Evolutionary conservation across 2,113 vertebrate genomes (phyloP).

Genomic region (Rhegmatorhina hoffmannsi): DNA sequence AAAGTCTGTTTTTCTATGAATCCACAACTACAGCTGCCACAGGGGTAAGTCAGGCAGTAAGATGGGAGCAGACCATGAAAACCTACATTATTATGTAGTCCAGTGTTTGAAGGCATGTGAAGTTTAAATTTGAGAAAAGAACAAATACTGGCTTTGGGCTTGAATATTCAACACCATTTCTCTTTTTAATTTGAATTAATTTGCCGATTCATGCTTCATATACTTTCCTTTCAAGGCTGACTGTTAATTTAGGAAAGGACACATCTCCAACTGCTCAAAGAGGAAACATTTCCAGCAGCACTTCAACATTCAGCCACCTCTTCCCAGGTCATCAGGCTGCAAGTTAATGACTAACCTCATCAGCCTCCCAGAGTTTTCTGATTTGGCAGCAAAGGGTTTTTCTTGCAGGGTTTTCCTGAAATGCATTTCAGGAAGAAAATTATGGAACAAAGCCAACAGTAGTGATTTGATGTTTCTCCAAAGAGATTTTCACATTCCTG

Average conservation of each 20-base stretch:
- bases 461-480: not conserved
- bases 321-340: not conserved
- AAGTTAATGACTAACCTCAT: not conserved
- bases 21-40: not conserved
- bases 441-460: not conserved
- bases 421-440: not conserved
- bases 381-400: not conserved
- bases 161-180: not conserved
- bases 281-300: not conserved
- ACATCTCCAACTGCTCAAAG: not conserved
- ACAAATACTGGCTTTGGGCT: constrained; percentile 11
- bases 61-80: not conserved
- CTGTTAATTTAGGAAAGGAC: constrained; percentile 38
- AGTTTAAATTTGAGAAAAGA: not conserved
- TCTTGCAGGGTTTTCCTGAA: not conserved
- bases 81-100: not conserved
- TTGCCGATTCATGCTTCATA: constrained; percentile 9
- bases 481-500: not conserved
- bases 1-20: not conserved
- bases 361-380: not conserved
- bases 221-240: constrained; percentile 30
- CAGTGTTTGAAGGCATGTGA: not conserved
- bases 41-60: not conserved
- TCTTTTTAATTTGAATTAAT: constrained; percentile 41
- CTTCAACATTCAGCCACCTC: not conserved